These are phyloP conservation scores for Sinelater perroti DNA, from an alignment of 2,888 invertebrate species.

Conservation along the genomic window DNA sequence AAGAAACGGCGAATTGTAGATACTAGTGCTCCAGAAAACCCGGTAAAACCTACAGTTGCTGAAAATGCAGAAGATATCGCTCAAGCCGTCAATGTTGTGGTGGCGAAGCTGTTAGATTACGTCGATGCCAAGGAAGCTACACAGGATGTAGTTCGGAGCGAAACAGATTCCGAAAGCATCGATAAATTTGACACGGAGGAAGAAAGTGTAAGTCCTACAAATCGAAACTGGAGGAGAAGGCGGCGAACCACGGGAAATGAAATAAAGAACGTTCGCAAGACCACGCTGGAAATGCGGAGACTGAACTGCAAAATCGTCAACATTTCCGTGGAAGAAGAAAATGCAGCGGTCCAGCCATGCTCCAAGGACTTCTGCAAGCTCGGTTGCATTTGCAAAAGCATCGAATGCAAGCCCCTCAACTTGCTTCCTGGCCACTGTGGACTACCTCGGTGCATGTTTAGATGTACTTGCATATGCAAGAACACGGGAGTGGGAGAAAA, in stretches of 20 bases:
- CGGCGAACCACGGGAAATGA: neutral
- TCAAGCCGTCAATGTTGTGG: conserved; percentile 61
- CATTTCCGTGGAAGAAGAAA: conserved; percentile 55
- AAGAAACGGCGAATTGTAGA: conserved; percentile 29
- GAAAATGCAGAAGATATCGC: conserved; percentile 58
- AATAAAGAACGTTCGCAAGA: conserved; percentile 27
- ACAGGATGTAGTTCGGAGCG: conserved; percentile 56
- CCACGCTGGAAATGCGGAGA: conserved; percentile 64
- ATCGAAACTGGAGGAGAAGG: conserved; percentile 20
- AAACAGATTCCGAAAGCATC: conserved; percentile 47
- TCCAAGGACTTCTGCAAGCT: conserved; percentile 66
- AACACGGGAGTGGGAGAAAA: conserved; percentile 41
- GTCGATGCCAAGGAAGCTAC: conserved; percentile 35
- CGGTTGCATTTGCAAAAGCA: conserved; percentile 74
- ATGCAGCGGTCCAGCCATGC: conserved; percentile 58
- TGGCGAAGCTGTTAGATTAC: conserved; percentile 42
- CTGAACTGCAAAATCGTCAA: conserved; percentile 74
- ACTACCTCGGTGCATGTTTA: conserved; percentile 68
- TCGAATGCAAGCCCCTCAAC: conserved; percentile 58
- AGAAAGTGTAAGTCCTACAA: neutral
- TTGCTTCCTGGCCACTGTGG: conserved; percentile 68
- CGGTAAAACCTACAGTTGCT: neutral
- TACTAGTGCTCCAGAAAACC: neutral
- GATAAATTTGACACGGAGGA: neutral
- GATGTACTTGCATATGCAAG: conserved; percentile 61